Evolutionary conservation across 2,888 invertebrate genomes (phyloP), one percentile per base, ranked within the genome.

Genomic region (Prionchulus punctatus): DNA sequence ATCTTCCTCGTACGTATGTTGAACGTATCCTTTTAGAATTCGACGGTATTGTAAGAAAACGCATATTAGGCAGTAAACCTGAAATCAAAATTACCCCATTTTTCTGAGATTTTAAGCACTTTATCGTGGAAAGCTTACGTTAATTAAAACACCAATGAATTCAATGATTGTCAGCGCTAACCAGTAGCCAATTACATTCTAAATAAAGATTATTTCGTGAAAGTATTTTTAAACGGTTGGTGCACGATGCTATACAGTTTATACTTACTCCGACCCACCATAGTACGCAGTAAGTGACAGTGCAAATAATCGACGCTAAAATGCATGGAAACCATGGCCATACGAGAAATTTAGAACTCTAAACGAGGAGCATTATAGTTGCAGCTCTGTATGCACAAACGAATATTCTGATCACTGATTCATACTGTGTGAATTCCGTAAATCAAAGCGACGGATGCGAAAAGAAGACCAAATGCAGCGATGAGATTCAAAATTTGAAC

Each of bases 261-360:
- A 2, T 2, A 48, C 57, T 31, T 30, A 57, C 57, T 28, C 54
- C 54, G 1, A 50, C 27, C 57, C 54, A 57, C 69, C 69, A 69
- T 60, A 63, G 64, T 1, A 67, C 65, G 54, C 69, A 69, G 59
- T 69, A 69, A 43, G 67, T 67, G 21, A 68, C 53, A 1, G 64
- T 61, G 47, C 64, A 61, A 28, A 69, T 63, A 30, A 69, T 68
- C 21, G 64, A 61, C 12, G 62, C 60, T 30, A 65, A 57, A 61
- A 66, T 66, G 48, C 62, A 62, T n/a, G 65, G 63, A 56, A 69
- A 64, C 69, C 69, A 69, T 12, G 69, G 69, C 64, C 65, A 65
- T 3, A 68, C 59, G 7, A 68, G 62, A 57, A 63, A 64, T 15
- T 28, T 51, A 15, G 30, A n/a, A n/a, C 25, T n/a, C 23, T n/a